Conservation (phyloP, 1,140 invertebrate species). For the Conopomorpha cramerella region DNA sequence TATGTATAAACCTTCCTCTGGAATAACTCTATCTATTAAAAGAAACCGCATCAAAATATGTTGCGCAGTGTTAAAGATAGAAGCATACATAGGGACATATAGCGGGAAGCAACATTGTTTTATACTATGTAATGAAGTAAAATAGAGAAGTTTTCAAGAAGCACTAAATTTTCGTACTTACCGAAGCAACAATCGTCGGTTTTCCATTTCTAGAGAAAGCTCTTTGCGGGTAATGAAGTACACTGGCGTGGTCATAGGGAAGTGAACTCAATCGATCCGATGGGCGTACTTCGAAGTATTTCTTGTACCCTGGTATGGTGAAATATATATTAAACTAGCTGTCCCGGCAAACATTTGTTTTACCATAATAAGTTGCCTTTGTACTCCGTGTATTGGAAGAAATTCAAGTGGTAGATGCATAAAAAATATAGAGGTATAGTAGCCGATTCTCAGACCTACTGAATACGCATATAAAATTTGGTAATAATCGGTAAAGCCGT, state of each 20-base stretch:
- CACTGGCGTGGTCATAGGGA: conserved; percentile 77
- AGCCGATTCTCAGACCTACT: too few relatives aligned
- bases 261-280: conserved; percentile 62
- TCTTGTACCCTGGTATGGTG: conserved; percentile 58
- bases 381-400: background rate
- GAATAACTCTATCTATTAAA: background rate
- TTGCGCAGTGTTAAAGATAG: background rate
- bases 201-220: conserved; percentile 78
- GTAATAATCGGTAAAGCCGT: too few relatives aligned
- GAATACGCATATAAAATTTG: background rate
- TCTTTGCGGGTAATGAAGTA: conserved; percentile 80
- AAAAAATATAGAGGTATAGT: too few relatives aligned
- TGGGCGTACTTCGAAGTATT: conserved; percentile 70
- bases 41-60: background rate
- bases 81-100: too few relatives aligned
- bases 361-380: too few relatives aligned
- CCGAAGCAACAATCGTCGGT: conserved; percentile 69
- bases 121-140: background rate
- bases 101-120: too few relatives aligned
- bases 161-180: conserved; percentile 25
- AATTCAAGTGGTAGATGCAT: background rate
- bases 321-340: background rate
- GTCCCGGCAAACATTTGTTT: background rate
- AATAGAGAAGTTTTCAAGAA: background rate
- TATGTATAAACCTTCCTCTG: too few relatives aligned